Evolutionary conservation across 2,113 vertebrate genomes (phyloP).

Genomic region (Amphilophus citrinellus): DNA sequence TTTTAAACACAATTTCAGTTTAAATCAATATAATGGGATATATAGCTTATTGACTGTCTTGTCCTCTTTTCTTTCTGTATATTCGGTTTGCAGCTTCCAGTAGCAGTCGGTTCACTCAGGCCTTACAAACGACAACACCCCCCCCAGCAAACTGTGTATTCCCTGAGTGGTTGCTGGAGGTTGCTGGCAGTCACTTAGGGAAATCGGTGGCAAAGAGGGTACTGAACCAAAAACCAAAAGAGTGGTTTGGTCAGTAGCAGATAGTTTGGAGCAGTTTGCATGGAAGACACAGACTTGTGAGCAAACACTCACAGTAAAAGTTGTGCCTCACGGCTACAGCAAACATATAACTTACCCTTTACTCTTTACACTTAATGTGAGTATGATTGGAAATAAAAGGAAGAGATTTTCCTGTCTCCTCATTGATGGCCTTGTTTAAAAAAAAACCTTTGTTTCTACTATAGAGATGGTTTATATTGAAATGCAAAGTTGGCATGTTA

Average conservation of each 20-base stretch:
- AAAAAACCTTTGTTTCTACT: neutral
- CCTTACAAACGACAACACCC: no score
- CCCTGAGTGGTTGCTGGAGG: neutral
- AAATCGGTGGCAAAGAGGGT: no score
- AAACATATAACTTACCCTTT: neutral
- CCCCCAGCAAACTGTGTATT: no score
- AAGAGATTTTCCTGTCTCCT: neutral
- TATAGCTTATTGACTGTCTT: neutral
- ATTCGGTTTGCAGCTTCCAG: neutral
- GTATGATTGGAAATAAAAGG: neutral
- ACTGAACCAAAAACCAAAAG: no score
- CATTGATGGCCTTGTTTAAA: neutral
- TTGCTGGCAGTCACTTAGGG: neutral
- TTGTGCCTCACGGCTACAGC: neutral
- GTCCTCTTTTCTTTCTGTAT: neutral
- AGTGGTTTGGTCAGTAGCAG: neutral
- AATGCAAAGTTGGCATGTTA: slow-evolving; percentile 9
- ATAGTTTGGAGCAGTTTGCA: neutral
- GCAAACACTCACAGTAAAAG: neutral
- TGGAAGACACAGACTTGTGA: neutral
- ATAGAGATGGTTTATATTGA: neutral
- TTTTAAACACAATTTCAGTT: neutral
- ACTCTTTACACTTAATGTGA: neutral
- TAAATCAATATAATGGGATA: neutral
- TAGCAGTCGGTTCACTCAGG: neutral